Evolutionary conservation across 1,140 invertebrate species (phyloP).

Genomic region (Gryon sp.): DNA sequence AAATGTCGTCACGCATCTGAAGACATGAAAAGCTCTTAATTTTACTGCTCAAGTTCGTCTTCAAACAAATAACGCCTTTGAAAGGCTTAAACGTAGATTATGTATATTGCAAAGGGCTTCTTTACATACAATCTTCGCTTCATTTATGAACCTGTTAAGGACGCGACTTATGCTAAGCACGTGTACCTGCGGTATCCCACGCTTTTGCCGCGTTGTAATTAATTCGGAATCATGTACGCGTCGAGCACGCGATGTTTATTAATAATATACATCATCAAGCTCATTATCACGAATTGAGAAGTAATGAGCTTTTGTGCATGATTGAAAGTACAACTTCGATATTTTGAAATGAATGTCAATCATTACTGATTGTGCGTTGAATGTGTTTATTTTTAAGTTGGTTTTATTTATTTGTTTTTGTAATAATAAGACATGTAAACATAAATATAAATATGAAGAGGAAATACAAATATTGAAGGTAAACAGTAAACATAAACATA

Average conservation of each 20-base stretch:
- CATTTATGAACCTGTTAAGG: slow-evolving; percentile 45
- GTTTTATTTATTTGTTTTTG: too few relatives aligned
- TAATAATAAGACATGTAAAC: too few relatives aligned
- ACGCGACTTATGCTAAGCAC: slow-evolving; percentile 49
- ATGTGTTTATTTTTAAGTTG: too few relatives aligned
- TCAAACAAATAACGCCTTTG: slow-evolving; percentile 25
- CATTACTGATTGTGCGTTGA: too few relatives aligned
- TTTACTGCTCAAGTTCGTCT: slow-evolving; percentile 24
- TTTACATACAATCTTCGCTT: slow-evolving; percentile 43
- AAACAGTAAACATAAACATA: too few relatives aligned
- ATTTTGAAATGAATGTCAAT: too few relatives aligned
- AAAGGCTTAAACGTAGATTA: slow-evolving; percentile 43
- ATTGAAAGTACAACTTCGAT: too few relatives aligned
- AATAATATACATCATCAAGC: too few relatives aligned
- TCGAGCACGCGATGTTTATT: slow-evolving; percentile 27
- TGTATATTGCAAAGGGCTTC: slow-evolving; percentile 27
- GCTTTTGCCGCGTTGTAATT: slow-evolving; percentile 39
- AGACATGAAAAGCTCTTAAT: slow-evolving; percentile 51
- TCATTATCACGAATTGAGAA: too few relatives aligned
- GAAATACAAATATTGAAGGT: too few relatives aligned
- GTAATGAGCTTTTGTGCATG: too few relatives aligned
- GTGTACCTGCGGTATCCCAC: slow-evolving; percentile 40
- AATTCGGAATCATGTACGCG: slow-evolving; percentile 46
- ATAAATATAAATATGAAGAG: too few relatives aligned
- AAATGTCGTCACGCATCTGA: slow-evolving; percentile 19